A percentile compares a stretch with the other conserved stretches of the same genome.
These are phyloP conservation scores for Boloria selene DNA, from an alignment of 2,888 invertebrate species.

Conservation along the genomic window DNA sequence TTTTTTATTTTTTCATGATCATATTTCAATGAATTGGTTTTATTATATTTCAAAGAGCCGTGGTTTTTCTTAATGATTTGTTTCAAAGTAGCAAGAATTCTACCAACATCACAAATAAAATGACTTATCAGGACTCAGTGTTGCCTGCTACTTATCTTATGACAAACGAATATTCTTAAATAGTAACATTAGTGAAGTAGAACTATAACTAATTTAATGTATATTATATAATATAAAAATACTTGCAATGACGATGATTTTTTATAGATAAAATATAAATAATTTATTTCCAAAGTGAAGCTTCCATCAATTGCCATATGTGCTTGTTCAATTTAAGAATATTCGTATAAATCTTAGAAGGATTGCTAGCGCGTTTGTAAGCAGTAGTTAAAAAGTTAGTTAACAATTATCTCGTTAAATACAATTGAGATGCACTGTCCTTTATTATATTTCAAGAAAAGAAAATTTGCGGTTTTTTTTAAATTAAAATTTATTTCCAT, in stretches of 20 bases:
- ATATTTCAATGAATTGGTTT: too few relatives aligned
- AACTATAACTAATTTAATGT: neutral
- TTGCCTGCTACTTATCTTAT: slow-evolving; percentile 23
- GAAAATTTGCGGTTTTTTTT: neutral
- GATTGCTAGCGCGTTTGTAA: slow-evolving; percentile 31
- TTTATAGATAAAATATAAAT: too few relatives aligned
- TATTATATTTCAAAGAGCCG: neutral
- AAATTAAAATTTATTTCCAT: neutral
- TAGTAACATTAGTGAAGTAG: slow-evolving; percentile 11
- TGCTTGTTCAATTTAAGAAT: slow-evolving; percentile 27
- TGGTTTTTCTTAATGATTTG: neutral
- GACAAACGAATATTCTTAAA: slow-evolving; percentile 29
- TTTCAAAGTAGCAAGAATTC: neutral
- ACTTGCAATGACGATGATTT: too few relatives aligned
- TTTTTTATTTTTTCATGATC: too few relatives aligned
- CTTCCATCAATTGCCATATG: too few relatives aligned
- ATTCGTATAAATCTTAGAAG: slow-evolving; percentile 19
- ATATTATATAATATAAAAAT: neutral
- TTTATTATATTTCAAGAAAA: slow-evolving; percentile 18
- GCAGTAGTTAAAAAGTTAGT: slow-evolving; percentile 28
- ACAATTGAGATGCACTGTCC: slow-evolving; percentile 27
- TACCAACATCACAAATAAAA: neutral
- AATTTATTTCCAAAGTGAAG: too few relatives aligned
- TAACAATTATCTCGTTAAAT: slow-evolving; percentile 22
- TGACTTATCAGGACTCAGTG: slow-evolving; percentile 7